Evolutionary conservation across 1,140 invertebrate genomes (phyloP).

Genomic region (Saccostrea cuccullata): DNA sequence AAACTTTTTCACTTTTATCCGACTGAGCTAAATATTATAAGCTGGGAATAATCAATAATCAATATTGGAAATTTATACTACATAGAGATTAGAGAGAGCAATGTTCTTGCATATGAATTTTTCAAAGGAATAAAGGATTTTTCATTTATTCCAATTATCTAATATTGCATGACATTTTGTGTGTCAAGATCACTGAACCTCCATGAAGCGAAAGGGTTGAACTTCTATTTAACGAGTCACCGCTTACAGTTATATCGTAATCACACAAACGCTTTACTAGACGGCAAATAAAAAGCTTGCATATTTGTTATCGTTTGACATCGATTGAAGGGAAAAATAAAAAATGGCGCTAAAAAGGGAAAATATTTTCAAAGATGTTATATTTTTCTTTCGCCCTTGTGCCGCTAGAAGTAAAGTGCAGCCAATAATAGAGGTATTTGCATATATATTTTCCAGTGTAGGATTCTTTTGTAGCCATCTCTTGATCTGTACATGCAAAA

Average conservation of each 20-base stretch:
- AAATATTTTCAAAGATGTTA: not conserved
- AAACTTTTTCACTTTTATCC: no score
- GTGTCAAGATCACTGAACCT: no score
- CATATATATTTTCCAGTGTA: not conserved
- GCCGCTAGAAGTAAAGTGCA: not conserved
- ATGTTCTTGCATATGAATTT: no score
- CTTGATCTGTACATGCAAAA: no score
- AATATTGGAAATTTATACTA: no score
- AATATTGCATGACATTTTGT: no score
- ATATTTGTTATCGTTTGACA: not conserved
- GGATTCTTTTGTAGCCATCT: no score
- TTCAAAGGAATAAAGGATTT: no score
- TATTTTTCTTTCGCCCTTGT: constrained; percentile 11
- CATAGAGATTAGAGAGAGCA: no score
- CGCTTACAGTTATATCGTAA: not conserved
- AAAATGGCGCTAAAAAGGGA: not conserved
- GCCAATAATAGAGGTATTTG: not conserved
- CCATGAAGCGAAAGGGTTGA: not conserved
- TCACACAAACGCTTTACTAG: not conserved
- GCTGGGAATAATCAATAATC: no score
- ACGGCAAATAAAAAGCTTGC: not conserved
- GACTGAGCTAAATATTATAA: no score
- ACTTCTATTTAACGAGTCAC: not conserved
- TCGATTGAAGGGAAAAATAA: not conserved
- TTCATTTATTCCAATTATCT: no score